Percentiles rank a stretch among this genome's conserved stretches.
Evolutionary conservation across 2,888 invertebrate genomes (phyloP).

Genomic region (Lasius fuliginosus): DNA sequence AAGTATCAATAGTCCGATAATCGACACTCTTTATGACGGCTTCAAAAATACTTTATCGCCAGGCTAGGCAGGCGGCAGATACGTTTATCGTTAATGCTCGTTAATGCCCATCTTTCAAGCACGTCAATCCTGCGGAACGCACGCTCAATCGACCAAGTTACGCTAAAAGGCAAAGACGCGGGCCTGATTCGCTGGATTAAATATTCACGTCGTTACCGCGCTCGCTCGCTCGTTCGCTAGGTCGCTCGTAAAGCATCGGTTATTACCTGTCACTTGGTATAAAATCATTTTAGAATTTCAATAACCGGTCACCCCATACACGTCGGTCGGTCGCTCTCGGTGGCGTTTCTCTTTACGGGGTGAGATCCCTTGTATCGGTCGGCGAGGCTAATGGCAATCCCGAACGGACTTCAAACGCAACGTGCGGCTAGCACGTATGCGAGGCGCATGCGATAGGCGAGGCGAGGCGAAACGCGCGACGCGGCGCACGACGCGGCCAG

Average conservation of each 20-base stretch:
- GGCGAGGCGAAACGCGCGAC: conserved; percentile 67
- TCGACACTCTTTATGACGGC: conserved; percentile 5
- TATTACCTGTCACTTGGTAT: conserved; percentile 84
- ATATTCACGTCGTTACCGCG: conserved; percentile 75
- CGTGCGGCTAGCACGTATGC: conserved; percentile 66
- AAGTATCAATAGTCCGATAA: conserved; percentile 31
- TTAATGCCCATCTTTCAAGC: conserved; percentile 49
- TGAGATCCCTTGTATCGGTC: conserved; percentile 74
- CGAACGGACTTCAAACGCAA: conserved; percentile 82
- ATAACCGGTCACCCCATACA: conserved; percentile 74
- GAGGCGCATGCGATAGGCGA: conserved; percentile 65
- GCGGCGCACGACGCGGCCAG: conserved; percentile 72
- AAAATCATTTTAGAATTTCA: conserved; percentile 85
- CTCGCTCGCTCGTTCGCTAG: conserved; percentile 55
- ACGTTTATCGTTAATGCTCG: conserved; percentile 46
- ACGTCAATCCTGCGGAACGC: conserved; percentile 48
- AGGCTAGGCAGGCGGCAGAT: background rate
- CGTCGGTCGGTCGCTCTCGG: conserved; percentile 35
- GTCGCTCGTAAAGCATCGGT: conserved; percentile 78
- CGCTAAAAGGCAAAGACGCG: conserved; percentile 61
- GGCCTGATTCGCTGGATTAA: conserved; percentile 63
- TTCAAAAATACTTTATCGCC: conserved; percentile 32
- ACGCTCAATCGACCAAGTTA: conserved; percentile 42
- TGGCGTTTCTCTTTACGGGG: conserved; percentile 59
- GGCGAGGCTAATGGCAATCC: conserved; percentile 80